phyloP scores from a whole-genome alignment of 1,140 invertebrate species.

The Zaprionus taronus region DNA sequence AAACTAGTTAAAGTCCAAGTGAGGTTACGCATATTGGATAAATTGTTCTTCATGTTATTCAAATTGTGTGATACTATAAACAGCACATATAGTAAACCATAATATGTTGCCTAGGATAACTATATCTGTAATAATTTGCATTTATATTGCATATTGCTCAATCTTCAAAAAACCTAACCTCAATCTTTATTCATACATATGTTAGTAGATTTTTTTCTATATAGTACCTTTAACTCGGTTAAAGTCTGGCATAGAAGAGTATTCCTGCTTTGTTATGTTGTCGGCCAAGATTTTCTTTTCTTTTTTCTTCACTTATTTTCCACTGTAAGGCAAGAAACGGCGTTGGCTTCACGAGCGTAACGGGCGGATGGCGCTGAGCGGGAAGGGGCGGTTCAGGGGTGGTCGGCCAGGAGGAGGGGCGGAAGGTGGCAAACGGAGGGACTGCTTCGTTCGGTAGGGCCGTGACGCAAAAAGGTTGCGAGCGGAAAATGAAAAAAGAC shows the following conservation, averaged over 20 bases:
- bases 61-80: too few species aligned
- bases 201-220: too few species aligned
- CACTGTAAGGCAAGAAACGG: conserved; percentile 54
- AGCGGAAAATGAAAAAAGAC: conserved; percentile 81
- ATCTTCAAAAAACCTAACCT: neutral
- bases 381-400: neutral
- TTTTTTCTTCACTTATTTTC: conserved; percentile 16
- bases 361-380: conserved; percentile 9
- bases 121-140: neutral
- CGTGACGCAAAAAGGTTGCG: conserved; percentile 75
- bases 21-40: neutral
- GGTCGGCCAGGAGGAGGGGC: neutral
- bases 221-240: neutral
- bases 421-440: neutral
- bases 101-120: too few species aligned
- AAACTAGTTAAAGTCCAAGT: neutral
- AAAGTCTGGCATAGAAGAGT: neutral
- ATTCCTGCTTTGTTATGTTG: conserved; percentile 14
- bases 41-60: too few species aligned
- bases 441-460: conserved; percentile 33
- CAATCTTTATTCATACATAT: neutral
- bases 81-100: too few species aligned
- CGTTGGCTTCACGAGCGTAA: conserved; percentile 40
- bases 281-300: conserved; percentile 8
- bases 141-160: neutral